phyloP scores from a whole-genome alignment of 2,797 vertebrate species.

The Semaprochilodus insignis region DNA sequence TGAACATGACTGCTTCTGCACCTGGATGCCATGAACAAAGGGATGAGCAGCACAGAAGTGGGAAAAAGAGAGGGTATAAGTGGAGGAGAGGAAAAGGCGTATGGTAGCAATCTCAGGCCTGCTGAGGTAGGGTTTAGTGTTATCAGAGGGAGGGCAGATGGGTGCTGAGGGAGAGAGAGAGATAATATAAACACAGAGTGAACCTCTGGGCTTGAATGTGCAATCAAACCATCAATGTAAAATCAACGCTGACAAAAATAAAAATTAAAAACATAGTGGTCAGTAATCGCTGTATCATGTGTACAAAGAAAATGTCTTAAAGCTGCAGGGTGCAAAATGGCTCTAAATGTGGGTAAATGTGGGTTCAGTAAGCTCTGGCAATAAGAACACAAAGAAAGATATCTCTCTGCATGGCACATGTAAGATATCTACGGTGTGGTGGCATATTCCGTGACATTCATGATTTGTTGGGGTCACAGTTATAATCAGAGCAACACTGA shows the following conservation, averaged over 20 bases:
- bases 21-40: constrained; percentile 25
- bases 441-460: constrained; percentile 10
- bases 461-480: constrained; percentile 66
- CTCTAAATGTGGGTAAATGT: neutral
- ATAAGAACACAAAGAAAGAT: neutral
- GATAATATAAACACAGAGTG: neutral
- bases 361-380: neutral
- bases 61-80: constrained; percentile 10
- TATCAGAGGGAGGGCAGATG: constrained; percentile 22
- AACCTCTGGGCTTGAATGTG: constrained; percentile 8
- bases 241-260: constrained; percentile 12
- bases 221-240: constrained; percentile 34
- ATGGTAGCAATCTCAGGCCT: constrained; percentile 37
- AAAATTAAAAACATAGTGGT: neutral
- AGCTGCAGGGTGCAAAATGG: neutral
- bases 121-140: constrained; percentile 20
- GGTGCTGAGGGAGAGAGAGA: constrained; percentile 47
- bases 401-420: neutral
- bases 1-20: constrained; percentile 7
- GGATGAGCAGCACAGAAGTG: constrained; percentile 1
- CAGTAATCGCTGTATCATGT: neutral
- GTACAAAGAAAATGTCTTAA: neutral
- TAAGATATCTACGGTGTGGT: constrained; percentile 12
- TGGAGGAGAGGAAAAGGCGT: constrained; percentile 29
- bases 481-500: constrained; percentile 65